Base-by-base conservation (phyloP, 64 coral and sea anemone species). In the Dendronephthya gigantea region DNA sequence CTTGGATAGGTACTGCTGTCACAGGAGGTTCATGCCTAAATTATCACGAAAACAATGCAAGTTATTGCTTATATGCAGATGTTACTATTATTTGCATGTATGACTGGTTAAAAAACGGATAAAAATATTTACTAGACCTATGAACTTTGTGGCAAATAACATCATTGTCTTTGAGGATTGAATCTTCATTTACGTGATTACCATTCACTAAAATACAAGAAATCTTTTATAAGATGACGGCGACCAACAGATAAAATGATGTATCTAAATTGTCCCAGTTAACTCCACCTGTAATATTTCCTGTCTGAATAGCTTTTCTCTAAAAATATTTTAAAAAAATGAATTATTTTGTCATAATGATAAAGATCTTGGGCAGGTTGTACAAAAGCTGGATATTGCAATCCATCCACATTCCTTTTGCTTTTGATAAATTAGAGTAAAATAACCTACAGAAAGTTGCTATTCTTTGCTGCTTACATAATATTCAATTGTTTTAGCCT, bases 1-100 rank as follows among this genome's bases (percentile, higher is more conserved):
- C 83, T 16, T 91, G 49, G 43, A 98, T 13, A 48, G 92, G 62
- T 82, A 85, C 83, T 28, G 85, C 90, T 68, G 88, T 85, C 0
- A 98, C 95, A 36, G 95, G 95, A 68, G 95, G 92, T 48, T 98
- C 95, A 66, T 98, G 95, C 59, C 95, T 94, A 49, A n/a, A 47
- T 39, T 17, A 68, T 52, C 35, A 15, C 28, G n/a, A n/a, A n/a
- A n/a, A n/a, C n/a, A n/a, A n/a, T n/a, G n/a, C n/a, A n/a, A n/a
- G n/a, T n/a, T n/a, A n/a, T n/a, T n/a, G n/a, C n/a, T n/a, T n/a
- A n/a, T n/a, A n/a, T n/a, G n/a, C n/a, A n/a, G n/a, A n/a, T n/a
- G n/a, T n/a, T n/a, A n/a, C n/a, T n/a, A n/a, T n/a, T n/a, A n/a
- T n/a, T n/a, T n/a, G n/a, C n/a, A n/a, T n/a, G n/a, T n/a, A n/a